Conservation (phyloP, 2,113 vertebrate genomes). For the Notarius lentiginosus region DNA sequence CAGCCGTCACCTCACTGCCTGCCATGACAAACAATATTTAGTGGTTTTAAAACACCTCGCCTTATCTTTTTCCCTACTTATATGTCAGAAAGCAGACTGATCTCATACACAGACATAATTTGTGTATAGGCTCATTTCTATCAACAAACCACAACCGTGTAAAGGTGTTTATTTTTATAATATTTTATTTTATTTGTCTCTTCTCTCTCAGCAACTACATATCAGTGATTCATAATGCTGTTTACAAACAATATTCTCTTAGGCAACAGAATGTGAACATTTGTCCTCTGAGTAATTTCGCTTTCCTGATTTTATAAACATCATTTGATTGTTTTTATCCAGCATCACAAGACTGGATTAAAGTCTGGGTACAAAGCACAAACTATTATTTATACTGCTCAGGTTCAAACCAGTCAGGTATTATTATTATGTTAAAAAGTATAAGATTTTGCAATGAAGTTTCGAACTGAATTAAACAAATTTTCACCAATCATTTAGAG, state of each 20-base stretch:
- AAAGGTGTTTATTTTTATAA: neutral
- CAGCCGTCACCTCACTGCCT: constrained; percentile 15
- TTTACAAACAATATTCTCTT: neutral
- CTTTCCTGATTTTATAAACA: neutral
- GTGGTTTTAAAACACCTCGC: neutral
- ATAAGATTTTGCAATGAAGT: neutral
- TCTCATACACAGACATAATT: neutral
- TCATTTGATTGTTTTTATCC: neutral
- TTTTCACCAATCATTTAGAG: neutral
- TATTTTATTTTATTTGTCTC: neutral
- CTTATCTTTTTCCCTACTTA: neutral
- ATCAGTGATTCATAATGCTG: neutral
- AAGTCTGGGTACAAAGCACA: neutral
- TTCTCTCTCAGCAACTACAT: neutral
- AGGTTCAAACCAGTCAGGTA: neutral
- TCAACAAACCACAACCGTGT: neutral
- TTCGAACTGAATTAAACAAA: neutral
- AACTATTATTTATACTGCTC: neutral
- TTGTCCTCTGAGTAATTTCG: neutral
- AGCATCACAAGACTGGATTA: neutral
- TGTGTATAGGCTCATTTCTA: neutral
- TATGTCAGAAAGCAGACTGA: neutral
- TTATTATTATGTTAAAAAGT: neutral
- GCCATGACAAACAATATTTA: constrained; percentile 11
- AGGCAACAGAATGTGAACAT: neutral